Conservation (phyloP, 2,113 vertebrate species). For the Mohoua ochrocephala region DNA sequence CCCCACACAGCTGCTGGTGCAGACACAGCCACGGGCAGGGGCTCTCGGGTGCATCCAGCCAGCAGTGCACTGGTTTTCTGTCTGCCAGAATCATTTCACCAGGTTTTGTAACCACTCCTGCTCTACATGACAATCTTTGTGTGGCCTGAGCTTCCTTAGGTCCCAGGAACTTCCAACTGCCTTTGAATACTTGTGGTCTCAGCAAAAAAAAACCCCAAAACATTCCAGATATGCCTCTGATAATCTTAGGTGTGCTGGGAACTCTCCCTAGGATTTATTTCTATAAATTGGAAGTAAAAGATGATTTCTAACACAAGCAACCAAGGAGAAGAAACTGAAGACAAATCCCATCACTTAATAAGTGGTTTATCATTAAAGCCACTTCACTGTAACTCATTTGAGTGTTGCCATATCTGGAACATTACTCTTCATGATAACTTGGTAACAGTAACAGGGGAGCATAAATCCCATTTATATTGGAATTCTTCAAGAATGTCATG, state of each 20-base stretch:
- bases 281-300: neutral
- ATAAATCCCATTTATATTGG: neutral
- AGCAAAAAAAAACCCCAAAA: neutral
- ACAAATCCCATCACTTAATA: neutral
- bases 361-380: neutral
- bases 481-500: neutral
- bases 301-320: neutral
- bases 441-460: neutral
- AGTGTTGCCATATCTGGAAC: neutral
- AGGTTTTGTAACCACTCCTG: neutral
- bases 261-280: neutral
- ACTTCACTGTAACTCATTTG: neutral
- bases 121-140: accelerated
- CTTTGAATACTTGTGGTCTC: neutral
- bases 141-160: neutral
- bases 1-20: neutral
- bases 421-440: neutral
- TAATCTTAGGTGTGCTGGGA: neutral
- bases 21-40: neutral
- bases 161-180: neutral
- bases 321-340: neutral
- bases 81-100: neutral
- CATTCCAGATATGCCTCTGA: neutral
- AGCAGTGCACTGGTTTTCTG: neutral
- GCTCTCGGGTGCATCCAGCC: neutral